These are phyloP conservation scores for Clavelina lepadiformis DNA, from an alignment of 23 tunicate species.

Conservation along the genomic window DNA sequence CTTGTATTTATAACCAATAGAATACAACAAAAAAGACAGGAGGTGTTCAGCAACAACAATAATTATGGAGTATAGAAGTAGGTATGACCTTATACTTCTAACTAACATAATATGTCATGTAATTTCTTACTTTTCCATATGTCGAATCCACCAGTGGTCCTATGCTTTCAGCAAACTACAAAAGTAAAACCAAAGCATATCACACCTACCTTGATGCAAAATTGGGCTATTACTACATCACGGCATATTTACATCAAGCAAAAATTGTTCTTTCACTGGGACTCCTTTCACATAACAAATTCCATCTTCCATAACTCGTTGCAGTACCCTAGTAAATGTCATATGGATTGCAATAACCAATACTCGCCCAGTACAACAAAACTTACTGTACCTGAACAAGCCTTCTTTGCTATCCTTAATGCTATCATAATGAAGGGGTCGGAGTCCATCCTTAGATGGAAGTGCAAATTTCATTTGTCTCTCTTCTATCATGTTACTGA, in stretches of 20 bases:
- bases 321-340: slow-evolving; percentile 1
- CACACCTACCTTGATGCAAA: no score
- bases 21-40: no score
- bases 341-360: no score
- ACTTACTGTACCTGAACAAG: not conserved
- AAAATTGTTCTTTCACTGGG: not conserved
- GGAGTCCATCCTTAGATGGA: not conserved
- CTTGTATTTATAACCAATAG: no score
- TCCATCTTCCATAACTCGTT: slow-evolving; percentile 12
- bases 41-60: no score
- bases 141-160: slow-evolving; percentile 14
- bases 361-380: no score
- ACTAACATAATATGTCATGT: no score
- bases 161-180: slow-evolving; percentile 2
- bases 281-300: slow-evolving; percentile 5
- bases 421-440: not conserved
- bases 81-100: no score
- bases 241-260: not conserved
- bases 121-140: slow-evolving; percentile 1
- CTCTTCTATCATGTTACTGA: slow-evolving; percentile 2
- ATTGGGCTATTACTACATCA: not conserved
- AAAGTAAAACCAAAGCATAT: no score
- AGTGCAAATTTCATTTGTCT: slow-evolving; percentile 1
- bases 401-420: slow-evolving; percentile 1
- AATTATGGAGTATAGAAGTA: no score